phyloP scores from a whole-genome alignment of 2,797 vertebrate species.

The Catostomus latipinnis region DNA sequence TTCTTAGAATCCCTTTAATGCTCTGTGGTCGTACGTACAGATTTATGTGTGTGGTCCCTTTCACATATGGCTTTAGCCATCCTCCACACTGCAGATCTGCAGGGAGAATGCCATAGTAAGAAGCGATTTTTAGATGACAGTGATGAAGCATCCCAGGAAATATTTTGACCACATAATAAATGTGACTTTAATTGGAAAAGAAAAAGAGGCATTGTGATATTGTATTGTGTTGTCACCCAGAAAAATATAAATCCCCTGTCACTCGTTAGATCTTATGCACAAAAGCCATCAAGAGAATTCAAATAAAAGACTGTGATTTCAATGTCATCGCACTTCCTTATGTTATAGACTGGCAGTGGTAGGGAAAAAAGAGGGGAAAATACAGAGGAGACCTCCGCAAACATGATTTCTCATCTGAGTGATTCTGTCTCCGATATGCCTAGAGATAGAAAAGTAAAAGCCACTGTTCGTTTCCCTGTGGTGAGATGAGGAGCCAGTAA shows the following conservation, averaged over 20 bases:
- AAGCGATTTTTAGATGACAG: constrained; percentile 39
- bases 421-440: constrained; percentile 62
- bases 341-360: constrained; percentile 22
- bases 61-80: constrained; percentile 1
- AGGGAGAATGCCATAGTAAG: not conserved
- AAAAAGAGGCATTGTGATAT: constrained; percentile 45
- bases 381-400: constrained; percentile 52
- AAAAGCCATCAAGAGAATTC: constrained; percentile 47
- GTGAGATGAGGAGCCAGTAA: constrained; percentile 59
- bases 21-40: constrained; percentile 29
- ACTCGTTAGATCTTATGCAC: constrained; percentile 37
- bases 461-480: constrained; percentile 53
- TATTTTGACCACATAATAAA: constrained; percentile 55
- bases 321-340: constrained; percentile 28
- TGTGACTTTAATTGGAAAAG: constrained; percentile 47
- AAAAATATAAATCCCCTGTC: constrained; percentile 23
- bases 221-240: constrained; percentile 37
- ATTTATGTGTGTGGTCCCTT: constrained; percentile 17
- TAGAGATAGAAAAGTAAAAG: constrained; percentile 63
- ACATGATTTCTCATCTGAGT: constrained; percentile 71
- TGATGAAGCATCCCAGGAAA: constrained; percentile 47
- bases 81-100: not conserved
- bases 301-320: constrained; percentile 32
- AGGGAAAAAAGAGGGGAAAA: constrained; percentile 37
- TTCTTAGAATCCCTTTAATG: constrained; percentile 45